These are phyloP conservation scores for Acrocephalus scirpaceus DNA, from an alignment of 2,797 vertebrate species.

Conservation along the genomic window DNA sequence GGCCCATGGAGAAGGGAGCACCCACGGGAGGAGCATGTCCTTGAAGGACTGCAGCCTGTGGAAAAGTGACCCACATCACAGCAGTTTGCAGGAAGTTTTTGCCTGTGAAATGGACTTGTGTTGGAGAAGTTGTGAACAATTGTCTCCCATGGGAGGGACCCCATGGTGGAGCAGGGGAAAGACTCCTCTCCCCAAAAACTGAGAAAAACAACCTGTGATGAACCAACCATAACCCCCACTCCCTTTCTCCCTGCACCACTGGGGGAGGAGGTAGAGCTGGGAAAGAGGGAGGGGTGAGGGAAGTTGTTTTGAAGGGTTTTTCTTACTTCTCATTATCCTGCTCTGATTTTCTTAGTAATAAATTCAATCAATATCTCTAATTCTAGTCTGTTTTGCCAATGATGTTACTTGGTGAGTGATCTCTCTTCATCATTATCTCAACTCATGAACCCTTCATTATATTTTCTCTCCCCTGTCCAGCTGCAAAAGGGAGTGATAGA, in stretches of 20 bases:
- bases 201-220: neutral
- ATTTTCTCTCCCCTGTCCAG: neutral
- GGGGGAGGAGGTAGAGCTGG: neutral
- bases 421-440: neutral
- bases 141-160: neutral
- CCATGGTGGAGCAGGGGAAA: neutral
- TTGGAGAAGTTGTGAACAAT: rapidly evolving
- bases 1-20: rapidly evolving
- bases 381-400: neutral
- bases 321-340: neutral
- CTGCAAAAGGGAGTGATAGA: neutral
- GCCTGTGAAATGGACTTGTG: rapidly evolving
- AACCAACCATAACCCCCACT: neutral
- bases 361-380: neutral
- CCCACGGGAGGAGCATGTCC: rapidly evolving
- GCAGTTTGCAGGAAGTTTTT: neutral
- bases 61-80: rapidly evolving
- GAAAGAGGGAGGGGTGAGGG: neutral
- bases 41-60: neutral
- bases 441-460: neutral
- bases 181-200: neutral
- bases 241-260: too few relatives aligned
- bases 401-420: neutral
- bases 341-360: neutral
- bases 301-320: neutral